A percentile compares a stretch with the other conserved stretches of the same genome.
Evolutionary conservation across 2,888 invertebrate genomes (phyloP).

Genomic region (Girardia tigrina): DNA sequence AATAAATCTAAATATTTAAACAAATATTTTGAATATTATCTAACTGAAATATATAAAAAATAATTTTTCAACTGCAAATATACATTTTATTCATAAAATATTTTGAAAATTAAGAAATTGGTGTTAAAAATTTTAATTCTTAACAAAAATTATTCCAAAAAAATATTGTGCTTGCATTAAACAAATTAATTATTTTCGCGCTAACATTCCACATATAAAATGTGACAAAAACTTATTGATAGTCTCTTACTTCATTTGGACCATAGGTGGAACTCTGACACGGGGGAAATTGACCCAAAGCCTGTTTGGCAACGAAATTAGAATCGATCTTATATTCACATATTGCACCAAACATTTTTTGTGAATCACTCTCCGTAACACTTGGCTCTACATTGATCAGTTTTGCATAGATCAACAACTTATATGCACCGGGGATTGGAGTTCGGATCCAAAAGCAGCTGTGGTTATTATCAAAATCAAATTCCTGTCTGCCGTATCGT

Average conservation of each 20-base stretch:
- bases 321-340: slow-evolving; percentile 46
- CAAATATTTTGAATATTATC: too few relatives aligned
- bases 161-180: too few relatives aligned
- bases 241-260: slow-evolving; percentile 42
- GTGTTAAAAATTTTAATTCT: too few relatives aligned
- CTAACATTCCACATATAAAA: too few relatives aligned
- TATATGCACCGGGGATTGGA: slow-evolving; percentile 46
- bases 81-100: too few relatives aligned
- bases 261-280: slow-evolving; percentile 50
- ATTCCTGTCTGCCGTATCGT: slow-evolving; percentile 31
- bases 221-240: background rate
- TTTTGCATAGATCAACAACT: slow-evolving; percentile 49
- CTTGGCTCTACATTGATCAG: slow-evolving; percentile 38
- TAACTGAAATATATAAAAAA: too few relatives aligned
- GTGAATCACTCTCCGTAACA: slow-evolving; percentile 42
- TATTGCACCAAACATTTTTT: slow-evolving; percentile 47
- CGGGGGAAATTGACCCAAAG: slow-evolving; percentile 45
- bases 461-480: slow-evolving; percentile 40
- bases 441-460: slow-evolving; percentile 48
- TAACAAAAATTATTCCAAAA: too few relatives aligned
- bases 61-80: too few relatives aligned
- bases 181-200: too few relatives aligned
- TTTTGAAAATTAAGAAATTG: too few relatives aligned
- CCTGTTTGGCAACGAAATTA: slow-evolving; percentile 13
- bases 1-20: too few relatives aligned